These are phyloP conservation scores for Atta colombica DNA, from an alignment of 1,140 invertebrate genomes.

Conservation along the genomic window DNA sequence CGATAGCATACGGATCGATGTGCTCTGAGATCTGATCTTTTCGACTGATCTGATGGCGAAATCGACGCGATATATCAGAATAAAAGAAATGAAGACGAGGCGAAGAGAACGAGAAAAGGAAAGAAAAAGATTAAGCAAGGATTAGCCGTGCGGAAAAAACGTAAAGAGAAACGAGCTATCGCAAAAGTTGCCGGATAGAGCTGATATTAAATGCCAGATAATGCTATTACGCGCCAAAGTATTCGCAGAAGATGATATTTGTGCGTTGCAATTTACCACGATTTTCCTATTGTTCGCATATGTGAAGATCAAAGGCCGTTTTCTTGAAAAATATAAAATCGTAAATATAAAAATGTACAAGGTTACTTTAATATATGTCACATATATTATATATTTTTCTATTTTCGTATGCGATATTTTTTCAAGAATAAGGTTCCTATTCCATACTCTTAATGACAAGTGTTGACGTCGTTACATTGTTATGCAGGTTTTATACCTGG, in stretches of 20 bases:
- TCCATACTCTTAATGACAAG: no score
- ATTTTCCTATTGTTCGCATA: neutral
- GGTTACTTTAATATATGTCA: no score
- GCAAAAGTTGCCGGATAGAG: neutral
- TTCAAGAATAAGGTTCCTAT: no score
- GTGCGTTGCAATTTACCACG: neutral
- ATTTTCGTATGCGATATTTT: no score
- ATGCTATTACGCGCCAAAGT: neutral
- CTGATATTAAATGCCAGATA: slow-evolving; percentile 36
- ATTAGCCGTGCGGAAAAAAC: slow-evolving; percentile 4
- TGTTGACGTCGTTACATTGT: no score
- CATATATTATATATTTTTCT: no score
- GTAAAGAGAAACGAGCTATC: slow-evolving; percentile 3
- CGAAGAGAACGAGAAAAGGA: neutral
- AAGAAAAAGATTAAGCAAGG: slow-evolving; percentile 30
- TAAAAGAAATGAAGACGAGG: slow-evolving; percentile 1
- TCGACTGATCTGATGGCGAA: neutral
- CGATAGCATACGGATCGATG: neutral
- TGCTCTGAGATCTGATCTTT: neutral
- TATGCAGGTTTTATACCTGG: no score
- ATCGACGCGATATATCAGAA: slow-evolving; percentile 8
- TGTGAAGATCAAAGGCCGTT: neutral
- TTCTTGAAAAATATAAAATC: no score
- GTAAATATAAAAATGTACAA: no score
- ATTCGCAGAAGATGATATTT: neutral